These are phyloP conservation scores for Capitulum mitella DNA, from an alignment of 2,888 invertebrate genomes.

Conservation along the genomic window DNA sequence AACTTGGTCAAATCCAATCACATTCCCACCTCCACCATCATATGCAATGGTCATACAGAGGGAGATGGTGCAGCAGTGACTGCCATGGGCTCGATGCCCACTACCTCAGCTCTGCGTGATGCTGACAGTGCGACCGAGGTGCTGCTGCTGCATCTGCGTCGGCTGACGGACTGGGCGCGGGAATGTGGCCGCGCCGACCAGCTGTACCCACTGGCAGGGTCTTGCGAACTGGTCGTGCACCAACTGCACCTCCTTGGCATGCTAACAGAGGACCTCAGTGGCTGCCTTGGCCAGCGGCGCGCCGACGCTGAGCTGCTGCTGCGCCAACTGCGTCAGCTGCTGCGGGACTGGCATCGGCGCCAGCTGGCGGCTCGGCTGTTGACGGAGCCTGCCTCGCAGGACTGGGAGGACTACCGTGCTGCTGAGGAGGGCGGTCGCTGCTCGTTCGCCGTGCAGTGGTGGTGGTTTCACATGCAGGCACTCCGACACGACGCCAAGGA, in stretches of 20 bases:
- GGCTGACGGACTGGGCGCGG: neutral
- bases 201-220: neutral
- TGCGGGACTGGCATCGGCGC: neutral
- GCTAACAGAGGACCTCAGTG: neutral
- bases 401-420: neutral
- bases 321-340: neutral
- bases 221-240: neutral
- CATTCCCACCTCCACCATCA: neutral
- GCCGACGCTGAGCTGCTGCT: neutral
- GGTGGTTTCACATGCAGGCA: constrained; percentile 14
- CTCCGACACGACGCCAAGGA: neutral
- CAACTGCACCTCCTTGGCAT: neutral
- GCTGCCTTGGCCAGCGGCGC: neutral
- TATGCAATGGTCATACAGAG: neutral
- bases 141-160: neutral
- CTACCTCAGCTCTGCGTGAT: neutral
- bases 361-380: neutral
- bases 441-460: neutral
- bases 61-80: neutral
- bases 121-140: neutral
- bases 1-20: neutral
- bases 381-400: neutral
- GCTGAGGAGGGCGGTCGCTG: constrained; percentile 16
- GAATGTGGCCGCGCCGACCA: neutral
- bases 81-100: neutral